These are phyloP conservation scores for Rhopilema esculentum DNA, from an alignment of 30 jellyfish, hydroid and myxozoan genomes.

Conservation along the genomic window DNA sequence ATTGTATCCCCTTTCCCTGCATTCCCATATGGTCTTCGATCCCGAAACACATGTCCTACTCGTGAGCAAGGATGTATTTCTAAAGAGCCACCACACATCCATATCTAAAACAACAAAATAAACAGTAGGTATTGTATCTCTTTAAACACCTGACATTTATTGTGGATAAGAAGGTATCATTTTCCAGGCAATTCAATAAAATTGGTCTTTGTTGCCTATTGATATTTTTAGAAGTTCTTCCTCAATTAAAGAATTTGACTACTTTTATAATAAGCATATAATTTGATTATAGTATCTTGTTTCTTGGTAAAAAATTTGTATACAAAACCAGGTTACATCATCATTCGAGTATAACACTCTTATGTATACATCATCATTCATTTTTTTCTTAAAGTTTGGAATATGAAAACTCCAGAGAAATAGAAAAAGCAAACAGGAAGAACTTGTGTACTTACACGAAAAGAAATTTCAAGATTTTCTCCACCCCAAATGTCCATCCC, in stretches of 20 bases:
- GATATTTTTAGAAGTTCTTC: too few species aligned
- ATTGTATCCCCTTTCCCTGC: slow-evolving; percentile 78
- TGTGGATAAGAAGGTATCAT: not conserved
- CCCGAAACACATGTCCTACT: slow-evolving; percentile 93
- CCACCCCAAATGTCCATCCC: slow-evolving; percentile 98
- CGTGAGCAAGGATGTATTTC: slow-evolving; percentile 94
- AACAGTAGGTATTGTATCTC: not conserved
- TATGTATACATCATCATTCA: too few species aligned
- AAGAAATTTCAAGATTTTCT: slow-evolving; percentile 91
- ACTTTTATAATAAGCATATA: too few species aligned
- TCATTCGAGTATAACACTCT: too few species aligned
- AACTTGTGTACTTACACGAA: slow-evolving; percentile 62
- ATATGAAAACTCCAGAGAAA: too few species aligned
- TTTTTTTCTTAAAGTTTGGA: too few species aligned
- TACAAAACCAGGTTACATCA: too few species aligned
- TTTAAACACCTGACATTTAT: not conserved
- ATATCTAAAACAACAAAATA: slow-evolving; percentile 43
- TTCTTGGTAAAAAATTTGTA: too few species aligned
- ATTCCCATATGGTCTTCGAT: slow-evolving; percentile 82
- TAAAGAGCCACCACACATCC: slow-evolving; percentile 97
- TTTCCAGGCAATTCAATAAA: too few species aligned
- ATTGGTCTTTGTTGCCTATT: too few species aligned
- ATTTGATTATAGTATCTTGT: too few species aligned
- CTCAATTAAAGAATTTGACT: too few species aligned
- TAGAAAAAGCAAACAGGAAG: not conserved